Conservation (phyloP, 1,140 invertebrate species). For the Microplitis mediator region DNA sequence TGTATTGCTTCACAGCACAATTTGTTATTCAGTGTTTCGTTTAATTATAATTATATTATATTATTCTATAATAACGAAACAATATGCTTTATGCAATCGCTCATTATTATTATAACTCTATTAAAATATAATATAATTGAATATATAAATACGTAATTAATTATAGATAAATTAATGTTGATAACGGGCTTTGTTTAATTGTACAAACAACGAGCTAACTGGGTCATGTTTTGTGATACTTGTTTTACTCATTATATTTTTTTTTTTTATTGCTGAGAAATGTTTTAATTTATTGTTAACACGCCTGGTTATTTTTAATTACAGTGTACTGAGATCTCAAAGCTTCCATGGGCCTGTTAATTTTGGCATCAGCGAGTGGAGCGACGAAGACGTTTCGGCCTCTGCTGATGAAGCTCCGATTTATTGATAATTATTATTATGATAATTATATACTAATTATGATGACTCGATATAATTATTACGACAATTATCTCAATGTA, state of each 20-base stretch:
- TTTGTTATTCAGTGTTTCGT: conserved; percentile 15
- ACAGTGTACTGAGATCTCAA: conserved; percentile 65
- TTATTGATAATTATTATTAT: conserved; percentile 28
- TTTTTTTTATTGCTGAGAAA: conserved; percentile 18
- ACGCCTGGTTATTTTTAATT: conserved; percentile 28
- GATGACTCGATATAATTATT: background rate
- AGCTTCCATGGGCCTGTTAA: conserved; percentile 63
- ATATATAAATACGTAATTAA: background rate
- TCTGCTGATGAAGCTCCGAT: conserved; percentile 47
- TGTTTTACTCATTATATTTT: conserved; percentile 9
- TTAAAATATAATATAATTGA: conserved; percentile 11
- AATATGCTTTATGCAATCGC: background rate
- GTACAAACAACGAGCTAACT: background rate
- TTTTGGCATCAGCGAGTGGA: conserved; percentile 46
- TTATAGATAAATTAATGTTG: background rate
- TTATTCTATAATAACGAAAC: conserved; percentile 2
- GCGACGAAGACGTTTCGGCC: conserved; percentile 47
- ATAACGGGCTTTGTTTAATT: conserved; percentile 7
- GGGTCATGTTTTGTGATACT: conserved; percentile 1
- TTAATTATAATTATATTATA: background rate
- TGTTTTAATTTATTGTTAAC: background rate
- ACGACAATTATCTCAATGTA: background rate
- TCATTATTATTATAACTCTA: background rate
- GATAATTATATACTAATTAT: background rate
- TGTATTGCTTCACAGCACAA: conserved; percentile 16